phyloP scores from a whole-genome alignment of 2,888 invertebrate species.

The Sepioteuthis lessoniana region DNA sequence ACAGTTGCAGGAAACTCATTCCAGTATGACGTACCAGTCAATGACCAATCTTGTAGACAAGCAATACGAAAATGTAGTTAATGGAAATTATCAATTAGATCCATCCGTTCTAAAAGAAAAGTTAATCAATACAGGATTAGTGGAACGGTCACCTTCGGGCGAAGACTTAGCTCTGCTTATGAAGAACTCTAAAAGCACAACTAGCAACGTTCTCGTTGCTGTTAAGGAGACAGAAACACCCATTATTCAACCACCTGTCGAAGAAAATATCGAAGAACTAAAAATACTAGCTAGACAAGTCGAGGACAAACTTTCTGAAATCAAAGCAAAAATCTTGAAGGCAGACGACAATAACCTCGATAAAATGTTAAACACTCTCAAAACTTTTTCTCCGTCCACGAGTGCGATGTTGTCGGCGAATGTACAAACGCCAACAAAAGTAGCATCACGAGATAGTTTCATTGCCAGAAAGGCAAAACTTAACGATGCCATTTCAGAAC shows the following conservation, averaged over 20 bases:
- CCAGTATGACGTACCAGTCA: conserved; percentile 38
- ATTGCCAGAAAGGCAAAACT: conserved; percentile 65
- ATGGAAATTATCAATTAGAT: conserved; percentile 69
- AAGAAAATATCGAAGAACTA: conserved; percentile 61
- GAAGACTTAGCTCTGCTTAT: background rate
- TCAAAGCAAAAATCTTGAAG: conserved; percentile 64
- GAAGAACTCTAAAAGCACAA: background rate
- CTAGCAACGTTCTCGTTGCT: background rate
- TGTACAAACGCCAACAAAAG: background rate
- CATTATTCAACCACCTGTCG: conserved; percentile 35
- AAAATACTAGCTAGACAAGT: conserved; percentile 66
- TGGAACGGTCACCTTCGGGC: conserved; percentile 49
- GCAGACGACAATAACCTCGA: conserved; percentile 68
- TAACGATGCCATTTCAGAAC: conserved; percentile 68
- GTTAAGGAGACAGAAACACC: conserved; percentile 47
- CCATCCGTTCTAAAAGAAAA: conserved; percentile 66
- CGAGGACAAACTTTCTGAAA: conserved; percentile 63
- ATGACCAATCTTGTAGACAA: conserved; percentile 48
- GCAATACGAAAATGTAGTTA: conserved; percentile 61
- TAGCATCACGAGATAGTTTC: conserved; percentile 60
- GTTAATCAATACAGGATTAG: conserved; percentile 67
- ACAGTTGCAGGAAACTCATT: conserved; percentile 39
- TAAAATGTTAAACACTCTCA: conserved; percentile 63
- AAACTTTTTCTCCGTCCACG: conserved; percentile 64
- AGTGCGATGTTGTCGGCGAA: conserved; percentile 59